Evolutionary conservation across 2,888 invertebrate species (phyloP).

Genomic region (Magallana nippona): DNA sequence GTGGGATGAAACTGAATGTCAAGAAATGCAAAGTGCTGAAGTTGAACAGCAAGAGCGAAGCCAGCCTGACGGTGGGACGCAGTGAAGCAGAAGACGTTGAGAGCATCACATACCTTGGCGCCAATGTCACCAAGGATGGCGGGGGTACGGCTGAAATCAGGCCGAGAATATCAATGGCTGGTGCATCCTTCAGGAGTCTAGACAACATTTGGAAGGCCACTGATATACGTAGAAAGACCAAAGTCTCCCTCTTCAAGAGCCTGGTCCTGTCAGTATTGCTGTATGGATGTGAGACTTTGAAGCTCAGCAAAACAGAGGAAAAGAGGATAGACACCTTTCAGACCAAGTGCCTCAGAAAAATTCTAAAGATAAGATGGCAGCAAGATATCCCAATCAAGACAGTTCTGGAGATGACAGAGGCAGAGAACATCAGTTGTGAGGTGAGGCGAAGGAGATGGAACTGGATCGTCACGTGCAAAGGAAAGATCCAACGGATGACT

Average conservation of each 20-base stretch:
- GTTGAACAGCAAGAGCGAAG: no score
- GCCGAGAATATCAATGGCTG: neutral
- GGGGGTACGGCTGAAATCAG: neutral
- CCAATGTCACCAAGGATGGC: neutral
- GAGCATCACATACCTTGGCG: neutral
- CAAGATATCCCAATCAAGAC: no score
- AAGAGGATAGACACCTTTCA: neutral
- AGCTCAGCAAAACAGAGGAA: neutral
- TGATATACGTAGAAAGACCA: neutral
- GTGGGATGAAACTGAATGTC: no score
- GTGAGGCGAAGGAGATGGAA: no score
- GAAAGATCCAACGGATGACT: no score
- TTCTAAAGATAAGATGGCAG: no score
- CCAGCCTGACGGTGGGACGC: no score
- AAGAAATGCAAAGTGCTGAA: no score
- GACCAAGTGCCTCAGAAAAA: neutral
- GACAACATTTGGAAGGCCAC: neutral
- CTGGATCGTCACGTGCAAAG: no score
- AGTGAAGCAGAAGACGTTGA: neutral
- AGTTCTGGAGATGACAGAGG: no score
- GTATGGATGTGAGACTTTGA: constrained; percentile 5
- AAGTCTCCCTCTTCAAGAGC: constrained; percentile 28
- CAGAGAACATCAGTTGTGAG: no score
- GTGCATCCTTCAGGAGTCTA: neutral
- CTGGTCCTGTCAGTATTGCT: neutral